These are phyloP conservation scores for Macquaria australasica DNA, from an alignment of 2,113 vertebrate species.

Conservation along the genomic window DNA sequence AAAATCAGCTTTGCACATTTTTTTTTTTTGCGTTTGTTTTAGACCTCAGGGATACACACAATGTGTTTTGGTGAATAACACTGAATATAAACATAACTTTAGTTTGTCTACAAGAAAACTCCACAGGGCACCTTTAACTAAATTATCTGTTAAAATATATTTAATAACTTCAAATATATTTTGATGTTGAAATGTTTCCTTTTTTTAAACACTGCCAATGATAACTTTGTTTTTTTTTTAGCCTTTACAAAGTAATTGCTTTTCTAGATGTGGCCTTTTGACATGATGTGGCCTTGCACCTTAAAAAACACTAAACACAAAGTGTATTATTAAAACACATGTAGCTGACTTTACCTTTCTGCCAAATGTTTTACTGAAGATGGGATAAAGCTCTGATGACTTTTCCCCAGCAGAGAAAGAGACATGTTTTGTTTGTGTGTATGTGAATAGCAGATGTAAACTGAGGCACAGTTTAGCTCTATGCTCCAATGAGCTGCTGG, in stretches of 20 bases:
- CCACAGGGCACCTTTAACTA: background rate
- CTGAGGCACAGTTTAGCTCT: background rate
- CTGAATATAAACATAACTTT: too few species aligned
- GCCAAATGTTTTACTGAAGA: conserved; percentile 37
- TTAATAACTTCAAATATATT: background rate
- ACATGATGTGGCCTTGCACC: background rate
- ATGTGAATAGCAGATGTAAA: conserved; percentile 44
- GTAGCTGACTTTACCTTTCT: background rate
- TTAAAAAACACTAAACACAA: conserved; percentile 5
- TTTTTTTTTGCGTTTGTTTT: too few species aligned
- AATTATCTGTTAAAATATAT: background rate
- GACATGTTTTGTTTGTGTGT: conserved; percentile 8
- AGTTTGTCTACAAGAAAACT: background rate
- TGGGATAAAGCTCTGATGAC: background rate
- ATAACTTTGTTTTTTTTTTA: background rate
- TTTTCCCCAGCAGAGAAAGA: background rate
- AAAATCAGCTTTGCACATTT: too few species aligned
- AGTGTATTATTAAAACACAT: conserved; percentile 28
- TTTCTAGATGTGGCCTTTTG: conserved; percentile 15
- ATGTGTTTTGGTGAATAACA: background rate
- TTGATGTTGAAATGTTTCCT: background rate
- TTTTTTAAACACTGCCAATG: background rate
- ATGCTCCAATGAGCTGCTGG: background rate
- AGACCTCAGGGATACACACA: background rate
- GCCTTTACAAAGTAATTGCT: background rate